A percentile compares a stretch with the other conserved stretches of the same genome.
Evolutionary conservation across 2,113 vertebrate genomes (phyloP).

Genomic region (Castor canadensis): DNA sequence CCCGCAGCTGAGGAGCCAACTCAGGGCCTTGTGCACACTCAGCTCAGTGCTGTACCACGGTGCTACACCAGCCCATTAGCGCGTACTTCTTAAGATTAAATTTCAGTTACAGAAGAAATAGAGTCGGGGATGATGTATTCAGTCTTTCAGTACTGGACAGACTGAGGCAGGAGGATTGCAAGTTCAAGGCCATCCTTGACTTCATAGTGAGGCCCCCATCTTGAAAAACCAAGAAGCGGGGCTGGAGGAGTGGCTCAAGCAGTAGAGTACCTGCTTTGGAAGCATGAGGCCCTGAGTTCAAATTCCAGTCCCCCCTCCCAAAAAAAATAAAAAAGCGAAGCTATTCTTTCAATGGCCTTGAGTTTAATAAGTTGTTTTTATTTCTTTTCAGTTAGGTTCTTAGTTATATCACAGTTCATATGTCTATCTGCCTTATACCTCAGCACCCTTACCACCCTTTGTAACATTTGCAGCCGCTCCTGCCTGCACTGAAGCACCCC

Average conservation of each 20-base stretch:
- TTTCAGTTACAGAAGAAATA: not conserved
- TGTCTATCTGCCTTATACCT: not conserved
- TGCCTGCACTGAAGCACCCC: slow-evolving; percentile 85
- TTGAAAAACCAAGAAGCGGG: too few relatives aligned
- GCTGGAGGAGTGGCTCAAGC: too few relatives aligned
- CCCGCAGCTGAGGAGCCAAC: not conserved
- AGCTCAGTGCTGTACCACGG: not conserved
- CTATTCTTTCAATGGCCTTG: too few relatives aligned
- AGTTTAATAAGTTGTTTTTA: too few relatives aligned
- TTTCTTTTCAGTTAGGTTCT: not conserved
- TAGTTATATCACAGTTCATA: not conserved
- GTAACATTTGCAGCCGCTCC: slow-evolving; percentile 83
- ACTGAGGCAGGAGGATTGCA: not conserved
- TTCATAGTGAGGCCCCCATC: not conserved
- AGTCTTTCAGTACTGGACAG: not conserved
- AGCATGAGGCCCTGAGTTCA: too few relatives aligned
- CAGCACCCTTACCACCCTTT: not conserved
- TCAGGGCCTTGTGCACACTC: not conserved
- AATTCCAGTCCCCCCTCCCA: too few relatives aligned
- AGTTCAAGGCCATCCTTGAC: not conserved
- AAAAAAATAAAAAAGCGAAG: too few relatives aligned
- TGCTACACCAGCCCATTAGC: not conserved
- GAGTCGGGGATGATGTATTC: too few relatives aligned
- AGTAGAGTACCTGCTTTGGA: too few relatives aligned
- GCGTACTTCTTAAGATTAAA: not conserved